phyloP scores from a whole-genome alignment of 2,797 vertebrate species.

The Eulemur mongoz region DNA sequence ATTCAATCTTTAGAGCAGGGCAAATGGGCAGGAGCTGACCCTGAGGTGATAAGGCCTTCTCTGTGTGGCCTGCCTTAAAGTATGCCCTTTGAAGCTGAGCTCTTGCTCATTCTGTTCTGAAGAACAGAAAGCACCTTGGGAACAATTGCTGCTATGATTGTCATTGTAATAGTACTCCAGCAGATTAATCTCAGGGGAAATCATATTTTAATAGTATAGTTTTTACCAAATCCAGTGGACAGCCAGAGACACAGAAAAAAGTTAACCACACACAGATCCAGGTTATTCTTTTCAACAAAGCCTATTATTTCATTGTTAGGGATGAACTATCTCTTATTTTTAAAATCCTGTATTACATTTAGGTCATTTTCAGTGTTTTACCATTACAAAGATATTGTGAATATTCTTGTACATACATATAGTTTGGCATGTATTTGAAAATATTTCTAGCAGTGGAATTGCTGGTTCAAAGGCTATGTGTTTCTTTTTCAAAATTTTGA shows the following conservation, averaged over 20 bases:
- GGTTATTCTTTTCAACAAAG: constrained; percentile 15
- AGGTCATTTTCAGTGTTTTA: neutral
- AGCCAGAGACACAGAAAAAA: neutral
- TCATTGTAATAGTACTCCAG: neutral
- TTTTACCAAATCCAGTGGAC: neutral
- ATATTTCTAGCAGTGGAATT: neutral
- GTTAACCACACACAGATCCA: neutral
- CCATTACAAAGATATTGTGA: neutral
- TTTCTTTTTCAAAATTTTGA: neutral
- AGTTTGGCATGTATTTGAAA: neutral
- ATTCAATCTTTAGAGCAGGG: neutral
- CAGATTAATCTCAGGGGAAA: neutral
- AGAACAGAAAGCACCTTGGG: neutral
- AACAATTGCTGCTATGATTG: neutral
- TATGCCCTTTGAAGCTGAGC: neutral
- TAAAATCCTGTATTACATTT: constrained; percentile 3
- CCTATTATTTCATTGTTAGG: neutral
- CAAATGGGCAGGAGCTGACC: neutral
- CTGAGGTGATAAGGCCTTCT: too few relatives aligned
- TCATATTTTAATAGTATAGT: neutral
- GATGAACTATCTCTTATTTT: neutral
- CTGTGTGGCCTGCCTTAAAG: neutral
- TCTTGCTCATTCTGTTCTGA: neutral
- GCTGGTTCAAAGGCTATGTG: neutral
- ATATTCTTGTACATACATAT: neutral